Evolutionary conservation across 2,888 invertebrate genomes (phyloP).

Genomic region (Branchipolynoe longqiensis): DNA sequence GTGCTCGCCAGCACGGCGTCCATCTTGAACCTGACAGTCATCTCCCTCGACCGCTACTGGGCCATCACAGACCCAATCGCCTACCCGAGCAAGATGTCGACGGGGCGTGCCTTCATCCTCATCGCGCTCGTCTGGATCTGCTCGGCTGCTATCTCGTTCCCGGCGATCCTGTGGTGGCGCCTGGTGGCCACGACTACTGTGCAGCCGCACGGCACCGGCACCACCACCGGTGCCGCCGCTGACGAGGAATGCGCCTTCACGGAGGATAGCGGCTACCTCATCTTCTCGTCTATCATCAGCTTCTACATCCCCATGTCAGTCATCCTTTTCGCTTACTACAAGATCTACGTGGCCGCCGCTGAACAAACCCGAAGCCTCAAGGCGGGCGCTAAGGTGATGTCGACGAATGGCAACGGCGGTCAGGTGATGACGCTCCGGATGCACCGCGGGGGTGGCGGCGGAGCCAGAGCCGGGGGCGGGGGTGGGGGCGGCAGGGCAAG

Average conservation of each 20-base stretch:
- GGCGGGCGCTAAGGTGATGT: constrained; percentile 89
- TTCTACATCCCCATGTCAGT: constrained; percentile 98
- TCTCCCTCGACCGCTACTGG: constrained; percentile 98
- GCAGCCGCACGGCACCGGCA: constrained; percentile 64
- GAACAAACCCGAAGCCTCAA: constrained; percentile 94
- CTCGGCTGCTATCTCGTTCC: constrained; percentile 97
- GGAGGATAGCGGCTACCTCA: constrained; percentile 96
- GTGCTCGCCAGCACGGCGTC: constrained; percentile 98
- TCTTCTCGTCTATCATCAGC: constrained; percentile 98
- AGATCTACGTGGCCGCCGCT: constrained; percentile 96
- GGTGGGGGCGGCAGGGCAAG: too few species aligned
- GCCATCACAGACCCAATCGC: constrained; percentile 99
- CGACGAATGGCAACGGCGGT: constrained; percentile 87
- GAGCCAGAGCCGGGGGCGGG: constrained; percentile 85
- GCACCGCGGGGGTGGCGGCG: constrained; percentile 93
- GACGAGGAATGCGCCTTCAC: constrained; percentile 91
- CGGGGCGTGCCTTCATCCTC: constrained; percentile 90
- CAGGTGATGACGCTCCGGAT: constrained; percentile 90
- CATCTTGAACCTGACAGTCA: constrained; percentile 97
- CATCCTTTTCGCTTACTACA: constrained; percentile 98
- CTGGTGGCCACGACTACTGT: constrained; percentile 68
- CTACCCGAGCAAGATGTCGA: constrained; percentile 97
- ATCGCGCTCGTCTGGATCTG: constrained; percentile 98
- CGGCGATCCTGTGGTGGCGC: constrained; percentile 90
- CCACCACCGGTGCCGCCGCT: constrained; percentile 85